Percentiles rank a stretch among this genome's conserved stretches.
phyloP scores from a whole-genome alignment of 2,888 invertebrate genomes.

The Dysmachus trigonus region DNA sequence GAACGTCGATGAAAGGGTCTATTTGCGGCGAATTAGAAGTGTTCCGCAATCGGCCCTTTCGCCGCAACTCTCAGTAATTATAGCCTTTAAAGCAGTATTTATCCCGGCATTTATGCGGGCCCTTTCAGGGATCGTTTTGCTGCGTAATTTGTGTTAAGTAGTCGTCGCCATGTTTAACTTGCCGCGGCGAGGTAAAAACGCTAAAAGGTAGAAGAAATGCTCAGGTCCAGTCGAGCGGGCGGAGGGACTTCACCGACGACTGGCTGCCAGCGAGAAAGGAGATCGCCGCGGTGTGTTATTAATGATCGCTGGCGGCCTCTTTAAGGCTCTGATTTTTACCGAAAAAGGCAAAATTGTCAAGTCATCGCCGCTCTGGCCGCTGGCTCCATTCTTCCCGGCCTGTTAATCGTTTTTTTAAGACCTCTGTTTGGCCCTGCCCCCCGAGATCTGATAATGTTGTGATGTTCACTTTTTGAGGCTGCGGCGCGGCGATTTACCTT shows the following conservation, averaged over 20 bases:
- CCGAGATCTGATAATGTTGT: conserved; percentile 34
- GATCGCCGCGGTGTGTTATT: conserved; percentile 45
- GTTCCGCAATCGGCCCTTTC: neutral
- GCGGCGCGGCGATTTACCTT: conserved; percentile 36
- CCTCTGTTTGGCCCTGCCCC: conserved; percentile 2
- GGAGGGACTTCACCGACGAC: neutral
- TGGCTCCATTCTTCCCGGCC: conserved; percentile 34
- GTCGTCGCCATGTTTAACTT: conserved; percentile 45
- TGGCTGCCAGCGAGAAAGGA: neutral
- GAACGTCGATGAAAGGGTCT: neutral
- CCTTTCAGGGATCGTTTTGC: conserved; percentile 49
- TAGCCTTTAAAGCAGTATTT: neutral
- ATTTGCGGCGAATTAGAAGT: neutral
- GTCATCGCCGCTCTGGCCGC: conserved; percentile 6
- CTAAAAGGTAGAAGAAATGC: conserved; percentile 10
- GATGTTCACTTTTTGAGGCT: conserved; percentile 36
- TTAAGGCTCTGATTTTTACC: conserved; percentile 44
- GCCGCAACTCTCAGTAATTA: neutral
- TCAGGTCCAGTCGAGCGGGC: neutral
- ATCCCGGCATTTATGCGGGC: conserved; percentile 27
- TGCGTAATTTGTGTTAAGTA: conserved; percentile 52
- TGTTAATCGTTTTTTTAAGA: conserved; percentile 35
- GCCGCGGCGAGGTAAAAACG: conserved; percentile 2
- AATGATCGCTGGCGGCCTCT: conserved; percentile 46
- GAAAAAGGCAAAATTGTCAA: conserved; percentile 40